Conservation (phyloP, 2,113 vertebrate species). For the Montifringilla adamsi region DNA sequence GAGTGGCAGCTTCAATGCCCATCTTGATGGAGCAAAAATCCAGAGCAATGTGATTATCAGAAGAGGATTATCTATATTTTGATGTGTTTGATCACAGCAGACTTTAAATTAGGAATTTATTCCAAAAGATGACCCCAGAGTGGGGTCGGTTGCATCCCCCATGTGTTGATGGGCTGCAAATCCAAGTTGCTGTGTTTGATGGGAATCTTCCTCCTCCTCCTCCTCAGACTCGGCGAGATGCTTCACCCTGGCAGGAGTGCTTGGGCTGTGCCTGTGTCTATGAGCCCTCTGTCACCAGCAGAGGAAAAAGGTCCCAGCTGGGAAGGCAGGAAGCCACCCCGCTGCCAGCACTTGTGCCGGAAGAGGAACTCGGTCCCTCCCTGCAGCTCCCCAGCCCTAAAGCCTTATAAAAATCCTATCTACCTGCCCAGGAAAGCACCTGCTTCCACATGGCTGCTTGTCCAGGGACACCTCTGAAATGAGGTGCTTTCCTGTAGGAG, state of each 20-base stretch:
- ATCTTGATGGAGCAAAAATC: background rate
- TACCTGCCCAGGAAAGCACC: background rate
- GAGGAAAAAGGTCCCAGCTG: slow-evolving; percentile 12
- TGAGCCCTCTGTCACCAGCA: background rate
- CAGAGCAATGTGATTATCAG: background rate
- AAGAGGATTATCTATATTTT: background rate
- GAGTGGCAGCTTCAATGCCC: accelerated
- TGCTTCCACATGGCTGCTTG: background rate
- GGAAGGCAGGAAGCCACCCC: background rate
- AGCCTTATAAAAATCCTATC: background rate
- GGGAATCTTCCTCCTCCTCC: background rate
- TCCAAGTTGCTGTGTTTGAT: background rate
- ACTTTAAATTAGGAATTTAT: background rate
- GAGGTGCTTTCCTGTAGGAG: background rate
- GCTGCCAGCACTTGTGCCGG: background rate
- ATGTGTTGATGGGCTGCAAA: background rate
- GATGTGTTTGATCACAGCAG: background rate
- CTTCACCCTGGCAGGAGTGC: accelerated
- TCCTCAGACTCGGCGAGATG: background rate
- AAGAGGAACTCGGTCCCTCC: slow-evolving; percentile 15
- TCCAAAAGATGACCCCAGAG: background rate
- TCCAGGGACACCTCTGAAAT: accelerated
- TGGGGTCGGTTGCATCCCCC: accelerated
- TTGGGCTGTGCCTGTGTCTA: background rate
- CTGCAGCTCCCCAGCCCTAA: background rate